These are phyloP conservation scores for Ophion costatus DNA, from an alignment of 2,888 invertebrate genomes.

Conservation along the genomic window DNA sequence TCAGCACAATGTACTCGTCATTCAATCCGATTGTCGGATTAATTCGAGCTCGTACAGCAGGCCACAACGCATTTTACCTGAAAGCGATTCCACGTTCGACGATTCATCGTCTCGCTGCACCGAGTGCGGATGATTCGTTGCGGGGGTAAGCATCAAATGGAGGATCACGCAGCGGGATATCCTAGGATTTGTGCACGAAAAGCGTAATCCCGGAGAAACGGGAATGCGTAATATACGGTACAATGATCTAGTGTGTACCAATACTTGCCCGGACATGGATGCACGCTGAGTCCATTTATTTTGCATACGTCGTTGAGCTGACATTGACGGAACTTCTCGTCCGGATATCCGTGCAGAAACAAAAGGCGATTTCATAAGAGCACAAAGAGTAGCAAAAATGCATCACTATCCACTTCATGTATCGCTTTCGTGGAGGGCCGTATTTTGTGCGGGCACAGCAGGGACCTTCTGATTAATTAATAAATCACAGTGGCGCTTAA, in stretches of 20 bases:
- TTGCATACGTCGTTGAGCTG: background rate
- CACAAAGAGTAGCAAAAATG: background rate
- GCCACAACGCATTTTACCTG: slow-evolving; percentile 59
- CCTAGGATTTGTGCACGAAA: slow-evolving; percentile 49
- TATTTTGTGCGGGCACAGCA: no score
- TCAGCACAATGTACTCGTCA: slow-evolving; percentile 12
- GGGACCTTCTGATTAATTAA: no score
- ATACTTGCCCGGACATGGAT: background rate
- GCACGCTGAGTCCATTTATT: background rate
- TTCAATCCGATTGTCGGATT: slow-evolving; percentile 61
- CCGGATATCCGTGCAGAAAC: background rate
- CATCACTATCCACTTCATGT: background rate
- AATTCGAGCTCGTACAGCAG: slow-evolving; percentile 51
- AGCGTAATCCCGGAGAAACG: slow-evolving; percentile 46
- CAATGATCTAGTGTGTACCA: slow-evolving; percentile 6
- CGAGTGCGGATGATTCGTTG: slow-evolving; percentile 10
- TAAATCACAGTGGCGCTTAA: no score
- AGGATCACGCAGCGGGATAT: slow-evolving; percentile 37
- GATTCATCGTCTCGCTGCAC: slow-evolving; percentile 43
- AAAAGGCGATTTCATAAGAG: background rate
- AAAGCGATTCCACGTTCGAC: slow-evolving; percentile 60
- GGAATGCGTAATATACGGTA: slow-evolving; percentile 34
- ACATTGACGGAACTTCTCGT: background rate
- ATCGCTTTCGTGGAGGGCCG: no score
- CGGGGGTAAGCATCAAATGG: background rate